A percentile compares a stretch with the other conserved stretches of the same genome.
phyloP scores from a whole-genome alignment of 2,888 invertebrate species.

The Eulithis prunata region DNA sequence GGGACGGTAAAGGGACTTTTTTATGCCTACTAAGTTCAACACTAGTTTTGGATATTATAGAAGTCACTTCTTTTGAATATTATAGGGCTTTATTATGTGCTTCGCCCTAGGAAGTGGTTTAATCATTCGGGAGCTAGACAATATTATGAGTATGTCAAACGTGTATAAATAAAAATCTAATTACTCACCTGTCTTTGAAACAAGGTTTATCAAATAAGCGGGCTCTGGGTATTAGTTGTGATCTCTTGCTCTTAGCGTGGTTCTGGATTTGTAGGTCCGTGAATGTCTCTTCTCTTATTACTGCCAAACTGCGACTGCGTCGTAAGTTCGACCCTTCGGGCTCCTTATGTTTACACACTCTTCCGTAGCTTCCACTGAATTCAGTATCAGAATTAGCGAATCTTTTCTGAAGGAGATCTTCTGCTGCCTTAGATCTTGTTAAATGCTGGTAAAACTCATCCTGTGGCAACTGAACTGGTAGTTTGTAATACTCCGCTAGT shows the following conservation, averaged over 20 bases:
- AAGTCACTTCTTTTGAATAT: no score
- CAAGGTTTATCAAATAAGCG: constrained; percentile 90
- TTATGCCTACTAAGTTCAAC: no score
- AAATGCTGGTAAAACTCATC: constrained; percentile 81
- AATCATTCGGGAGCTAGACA: no score
- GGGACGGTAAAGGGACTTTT: no score
- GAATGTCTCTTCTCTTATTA: constrained; percentile 90
- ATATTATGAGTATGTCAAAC: no score
- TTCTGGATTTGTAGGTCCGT: constrained; percentile 87
- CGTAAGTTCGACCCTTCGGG: constrained; percentile 84
- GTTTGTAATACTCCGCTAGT: constrained; percentile 77
- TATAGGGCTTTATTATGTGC: no score
- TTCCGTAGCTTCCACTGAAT: constrained; percentile 78
- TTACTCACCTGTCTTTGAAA: constrained; percentile 87
- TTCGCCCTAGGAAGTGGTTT: no score
- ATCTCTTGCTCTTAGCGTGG: constrained; percentile 86
- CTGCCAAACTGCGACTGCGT: constrained; percentile 89
- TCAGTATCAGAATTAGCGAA: constrained; percentile 79
- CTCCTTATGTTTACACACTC: constrained; percentile 79
- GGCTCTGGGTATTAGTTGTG: constrained; percentile 92
- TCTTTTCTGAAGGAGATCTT: constrained; percentile 74
- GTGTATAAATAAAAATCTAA: neutral
- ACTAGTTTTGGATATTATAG: no score
- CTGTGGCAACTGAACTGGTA: constrained; percentile 76
- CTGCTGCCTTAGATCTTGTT: constrained; percentile 76